These are phyloP conservation scores for Temnothorax ravouxi DNA, from an alignment of 2,888 invertebrate genomes.

Conservation along the genomic window DNA sequence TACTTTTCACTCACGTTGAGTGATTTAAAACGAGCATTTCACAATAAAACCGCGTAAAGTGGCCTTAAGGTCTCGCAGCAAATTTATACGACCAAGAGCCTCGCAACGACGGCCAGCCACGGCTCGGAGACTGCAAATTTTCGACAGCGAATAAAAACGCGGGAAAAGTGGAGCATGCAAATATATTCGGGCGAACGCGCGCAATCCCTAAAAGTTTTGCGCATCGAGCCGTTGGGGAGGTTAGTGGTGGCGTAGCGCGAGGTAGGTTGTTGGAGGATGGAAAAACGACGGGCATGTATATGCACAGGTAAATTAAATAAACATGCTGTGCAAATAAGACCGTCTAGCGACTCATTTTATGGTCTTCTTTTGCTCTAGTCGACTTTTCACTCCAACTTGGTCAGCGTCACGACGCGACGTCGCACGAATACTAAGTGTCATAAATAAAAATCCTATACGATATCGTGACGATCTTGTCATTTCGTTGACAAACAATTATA, in stretches of 20 bases:
- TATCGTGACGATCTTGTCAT: neutral
- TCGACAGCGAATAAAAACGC: constrained; percentile 73
- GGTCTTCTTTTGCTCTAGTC: constrained; percentile 46
- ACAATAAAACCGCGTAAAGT: constrained; percentile 43
- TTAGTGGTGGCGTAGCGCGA: constrained; percentile 47
- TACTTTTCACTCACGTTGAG: neutral
- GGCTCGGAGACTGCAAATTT: constrained; percentile 63
- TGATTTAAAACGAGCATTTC: neutral
- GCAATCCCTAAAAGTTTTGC: constrained; percentile 74
- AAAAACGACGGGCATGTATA: constrained; percentile 69
- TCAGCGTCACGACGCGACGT: constrained; percentile 17
- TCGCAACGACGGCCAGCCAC: constrained; percentile 49
- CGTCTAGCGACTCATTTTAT: constrained; percentile 57
- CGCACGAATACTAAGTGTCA: neutral
- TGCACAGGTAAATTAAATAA: constrained; percentile 75
- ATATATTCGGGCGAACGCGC: constrained; percentile 75
- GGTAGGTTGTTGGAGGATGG: constrained; percentile 45
- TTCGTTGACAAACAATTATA: neutral
- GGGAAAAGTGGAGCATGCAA: constrained; percentile 77
- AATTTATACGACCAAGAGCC: constrained; percentile 46
- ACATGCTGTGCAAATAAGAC: constrained; percentile 75
- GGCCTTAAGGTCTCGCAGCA: constrained; percentile 17
- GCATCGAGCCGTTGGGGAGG: constrained; percentile 57
- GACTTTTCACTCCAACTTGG: constrained; percentile 19
- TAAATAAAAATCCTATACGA: constrained; percentile 14